phyloP scores from a whole-genome alignment of 2,113 vertebrate genomes.

The Catharus bicknelli region DNA sequence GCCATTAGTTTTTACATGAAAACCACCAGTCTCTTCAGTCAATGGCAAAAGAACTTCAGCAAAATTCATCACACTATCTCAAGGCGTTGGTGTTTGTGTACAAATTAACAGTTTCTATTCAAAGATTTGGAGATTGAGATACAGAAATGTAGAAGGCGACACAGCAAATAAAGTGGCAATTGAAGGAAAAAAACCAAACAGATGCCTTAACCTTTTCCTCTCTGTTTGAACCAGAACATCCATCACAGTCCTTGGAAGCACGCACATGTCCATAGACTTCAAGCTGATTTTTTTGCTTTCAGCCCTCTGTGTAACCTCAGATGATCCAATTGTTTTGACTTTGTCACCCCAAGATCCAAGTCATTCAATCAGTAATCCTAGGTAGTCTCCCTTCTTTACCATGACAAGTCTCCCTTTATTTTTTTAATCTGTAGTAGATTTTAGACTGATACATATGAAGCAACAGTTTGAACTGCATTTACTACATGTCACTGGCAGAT shows the following conservation, averaged over 20 bases:
- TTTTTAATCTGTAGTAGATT: not conserved
- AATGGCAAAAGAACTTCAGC: not conserved
- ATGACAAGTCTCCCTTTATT: not conserved
- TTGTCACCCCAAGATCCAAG: not conserved
- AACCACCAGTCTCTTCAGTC: not conserved
- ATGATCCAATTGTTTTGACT: not conserved
- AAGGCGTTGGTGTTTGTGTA: not conserved
- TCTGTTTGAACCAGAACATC: not conserved
- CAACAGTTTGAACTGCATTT: slow-evolving; percentile 39
- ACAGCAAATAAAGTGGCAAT: not conserved
- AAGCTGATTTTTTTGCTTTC: not conserved
- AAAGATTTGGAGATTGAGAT: not conserved
- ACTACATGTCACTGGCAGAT: not conserved
- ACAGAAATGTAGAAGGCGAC: not conserved
- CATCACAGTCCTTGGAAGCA: not conserved
- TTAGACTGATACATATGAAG: not conserved
- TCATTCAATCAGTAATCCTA: not conserved
- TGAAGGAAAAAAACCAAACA: not conserved
- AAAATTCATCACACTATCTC: not conserved
- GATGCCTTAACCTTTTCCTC: not conserved
- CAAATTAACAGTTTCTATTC: not conserved
- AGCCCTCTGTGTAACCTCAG: not conserved
- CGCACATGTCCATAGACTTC: rapidly evolving
- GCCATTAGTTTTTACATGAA: not conserved
- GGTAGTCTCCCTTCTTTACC: not conserved